Evolutionary conservation across 1,140 invertebrate genomes (phyloP).

Genomic region (Caerostris darwini): DNA sequence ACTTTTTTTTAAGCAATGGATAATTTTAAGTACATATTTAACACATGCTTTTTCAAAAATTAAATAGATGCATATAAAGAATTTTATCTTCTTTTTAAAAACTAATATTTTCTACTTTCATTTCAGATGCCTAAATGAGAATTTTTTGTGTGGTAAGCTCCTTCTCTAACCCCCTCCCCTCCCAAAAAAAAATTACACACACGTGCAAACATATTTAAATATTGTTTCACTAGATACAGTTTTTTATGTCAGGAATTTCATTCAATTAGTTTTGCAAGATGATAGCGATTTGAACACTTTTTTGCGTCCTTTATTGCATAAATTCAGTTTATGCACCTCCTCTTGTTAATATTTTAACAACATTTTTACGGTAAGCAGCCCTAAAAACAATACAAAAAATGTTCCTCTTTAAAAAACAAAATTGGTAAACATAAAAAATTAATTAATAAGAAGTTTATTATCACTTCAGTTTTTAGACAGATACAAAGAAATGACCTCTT

Average conservation of each 20-base stretch:
- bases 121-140: not conserved
- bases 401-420: not conserved
- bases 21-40: too few species aligned
- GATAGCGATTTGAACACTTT: not conserved
- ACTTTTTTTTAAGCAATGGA: too few species aligned
- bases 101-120: not conserved
- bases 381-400: too few species aligned
- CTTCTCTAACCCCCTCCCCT: too few species aligned
- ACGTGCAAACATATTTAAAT: not conserved
- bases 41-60: too few species aligned
- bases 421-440: constrained; percentile 45
- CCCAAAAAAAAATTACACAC: not conserved
- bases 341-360: too few species aligned
- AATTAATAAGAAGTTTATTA: constrained; percentile 57
- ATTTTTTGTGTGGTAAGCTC: not conserved
- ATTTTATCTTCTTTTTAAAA: not conserved
- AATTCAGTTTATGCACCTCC: too few species aligned
- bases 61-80: too few species aligned
- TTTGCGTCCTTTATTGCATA: not conserved
- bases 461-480: not conserved
- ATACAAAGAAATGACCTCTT: not conserved
- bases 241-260: not conserved
- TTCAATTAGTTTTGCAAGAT: not conserved
- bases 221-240: not conserved
- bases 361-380: too few species aligned